Base-by-base conservation (phyloP, 2,888 invertebrate genomes). In the Odontocolon sp. region DNA sequence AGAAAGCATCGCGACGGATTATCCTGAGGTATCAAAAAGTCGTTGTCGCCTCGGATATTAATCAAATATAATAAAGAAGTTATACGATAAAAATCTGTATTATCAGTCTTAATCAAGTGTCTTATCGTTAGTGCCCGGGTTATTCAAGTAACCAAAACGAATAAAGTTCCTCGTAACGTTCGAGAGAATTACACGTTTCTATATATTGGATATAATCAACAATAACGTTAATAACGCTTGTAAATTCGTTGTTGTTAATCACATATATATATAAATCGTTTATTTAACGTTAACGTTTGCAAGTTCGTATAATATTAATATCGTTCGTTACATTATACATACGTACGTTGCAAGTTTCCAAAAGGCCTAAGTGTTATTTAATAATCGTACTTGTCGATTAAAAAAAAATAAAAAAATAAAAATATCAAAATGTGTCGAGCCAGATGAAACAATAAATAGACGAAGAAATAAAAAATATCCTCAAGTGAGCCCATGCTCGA, bases 51-150 rank as follows among this genome's bases (percentile, higher is more conserved):
- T 52, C 33, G 11, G 8, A 23, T 9, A 9, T 54, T 67, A 8
- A n/a, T n/a, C n/a, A n/a, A 57, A 42, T 40, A 40, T 21, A 33
- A 45, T 9, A 33, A 26, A 50, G 26, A 31, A 67, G 40, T 14
- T 36, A 23, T 45, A 33, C 3, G 11, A 21, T n/a, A 36, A 66
- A 66, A 61, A 59, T 52, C n/a, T 50, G 47, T 68, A 40, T 64
- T 33, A 54, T 68, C 61, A 57, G 56, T 72, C 38, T 57, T 68
- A 68, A 77, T 72, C 72, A 72, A 77, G 77, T 77, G 77, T 77
- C 77, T 77, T 77, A 77, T 77, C 72, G 64, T 72, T 77, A 72
- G 77, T 77, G 77, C 77, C 77, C 77, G 68, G 68, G 23, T 77
- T 68, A 57, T 59, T 42, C 40, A 57, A 59, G 16, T 72, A 63